Evolutionary conservation across 2,113 vertebrate genomes (phyloP), one percentile per base, ranked within the genome.

Genomic region (Forbesichthys papilliferus): DNA sequence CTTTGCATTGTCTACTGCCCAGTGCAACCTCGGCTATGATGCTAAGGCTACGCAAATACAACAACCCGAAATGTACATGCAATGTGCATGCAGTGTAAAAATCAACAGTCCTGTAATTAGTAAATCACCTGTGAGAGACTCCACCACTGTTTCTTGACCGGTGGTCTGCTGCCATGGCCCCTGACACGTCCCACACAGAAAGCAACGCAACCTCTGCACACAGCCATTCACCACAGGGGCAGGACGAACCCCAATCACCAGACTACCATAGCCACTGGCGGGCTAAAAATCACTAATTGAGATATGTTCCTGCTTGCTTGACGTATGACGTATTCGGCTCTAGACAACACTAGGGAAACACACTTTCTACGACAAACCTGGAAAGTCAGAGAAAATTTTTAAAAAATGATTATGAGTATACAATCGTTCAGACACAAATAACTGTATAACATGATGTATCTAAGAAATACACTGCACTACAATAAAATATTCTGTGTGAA

Each of bases 211-310:
- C 90, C 74, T 88, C 92, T 88, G 81, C 89, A 92, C 70, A 88
- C 90, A 91, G 93, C 91, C 93, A 94, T 94, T 89, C 86, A 87
- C 74, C 61, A 80, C 77, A 79, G 81, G 79, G 83, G 84, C 73
- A 65, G 16, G 18, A 69, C 49, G 63, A 76, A 86, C 73, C 75
- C 79, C 61, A 58, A 49, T 85, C 75, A 91, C 63, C 81, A 87
- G 67, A 56, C 62, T 58, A 81, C 58, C 75, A 84, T 84, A 75
- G 78, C 73, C 53, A 3, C 18, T 49, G 27, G 11, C 53, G 14
- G 10, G 10, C 4, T 13, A 9, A 51, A 70, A 14, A 27, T 11
- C 16, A 0, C 69, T 66, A 64, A 62, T 56, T 73, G 59, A 51
- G 11, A 9, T 10, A 34, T 10, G 9, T 0, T 12, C 9, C n/a